Percentiles rank a stretch among this genome's conserved stretches.
Conservation (phyloP, 2,797 vertebrate genomes). For the Tympanoctomys barrerae region DNA sequence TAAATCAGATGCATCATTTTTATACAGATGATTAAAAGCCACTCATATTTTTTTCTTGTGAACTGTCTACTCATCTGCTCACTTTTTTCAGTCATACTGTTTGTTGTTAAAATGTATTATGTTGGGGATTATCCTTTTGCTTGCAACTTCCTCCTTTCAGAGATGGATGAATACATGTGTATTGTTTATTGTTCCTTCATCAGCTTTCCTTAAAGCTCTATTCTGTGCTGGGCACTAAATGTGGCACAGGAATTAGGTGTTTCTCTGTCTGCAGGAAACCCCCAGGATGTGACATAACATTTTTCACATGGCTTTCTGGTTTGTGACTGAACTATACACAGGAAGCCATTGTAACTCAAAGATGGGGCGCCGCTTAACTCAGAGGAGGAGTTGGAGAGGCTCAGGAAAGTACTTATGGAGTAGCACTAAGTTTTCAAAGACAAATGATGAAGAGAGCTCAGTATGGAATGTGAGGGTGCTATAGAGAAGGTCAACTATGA, state of each 20-base stretch:
- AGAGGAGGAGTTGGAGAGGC: not conserved
- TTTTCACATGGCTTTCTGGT: not conserved
- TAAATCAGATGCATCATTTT: not conserved
- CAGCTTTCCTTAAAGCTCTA: not conserved
- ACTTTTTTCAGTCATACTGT: slow-evolving; percentile 6
- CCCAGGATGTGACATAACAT: not conserved
- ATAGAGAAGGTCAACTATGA: not conserved
- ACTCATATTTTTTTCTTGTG: slow-evolving; percentile 18
- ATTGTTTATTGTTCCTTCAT: not conserved
- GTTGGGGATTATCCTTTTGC: not conserved
- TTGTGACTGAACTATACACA: not conserved
- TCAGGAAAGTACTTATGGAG: not conserved
- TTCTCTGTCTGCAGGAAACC: not conserved
- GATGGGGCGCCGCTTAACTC: not conserved
- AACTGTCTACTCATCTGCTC: not conserved
- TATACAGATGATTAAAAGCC: slow-evolving; percentile 2
- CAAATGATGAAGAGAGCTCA: not conserved
- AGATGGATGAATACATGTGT: not conserved
- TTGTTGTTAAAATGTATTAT: not conserved
- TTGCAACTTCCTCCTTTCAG: slow-evolving; percentile 32
- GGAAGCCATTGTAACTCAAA: not conserved
- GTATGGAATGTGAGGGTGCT: not conserved
- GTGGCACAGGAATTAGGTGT: not conserved
- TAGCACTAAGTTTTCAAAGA: not conserved
- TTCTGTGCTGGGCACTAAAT: not conserved